Base-by-base conservation (phyloP, 2,888 invertebrate species). In the Cacoxenus indagator region DNA sequence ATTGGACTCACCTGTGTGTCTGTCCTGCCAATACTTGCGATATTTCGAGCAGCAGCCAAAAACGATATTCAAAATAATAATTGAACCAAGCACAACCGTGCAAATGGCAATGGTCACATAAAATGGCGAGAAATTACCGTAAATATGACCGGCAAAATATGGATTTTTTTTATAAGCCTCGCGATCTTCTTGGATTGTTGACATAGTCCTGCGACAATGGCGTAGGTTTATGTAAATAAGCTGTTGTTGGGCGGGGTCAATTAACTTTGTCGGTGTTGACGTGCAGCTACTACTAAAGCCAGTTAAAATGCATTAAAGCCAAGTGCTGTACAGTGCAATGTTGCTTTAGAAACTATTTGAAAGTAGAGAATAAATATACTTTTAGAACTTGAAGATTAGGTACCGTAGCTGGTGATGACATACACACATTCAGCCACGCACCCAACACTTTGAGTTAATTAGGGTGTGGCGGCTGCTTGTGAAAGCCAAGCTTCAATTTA, bases 31-130 rank as follows among this genome's bases (percentile, higher is more conserved):
- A 84, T 96, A 96, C 46, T 90, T 89, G 2, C 92, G 92, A 85
- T 95, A 92, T 76, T 91, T 91, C 0, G 95, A 95, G 85, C 95
- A 94, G 86, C 93, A 96, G 84, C 95, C 95, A 84, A 95, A 91
- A 43, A 93, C 90, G 31, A 95, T 89, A 87, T 96, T 96, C 70
- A 96, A 85, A 73, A 94, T 90, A 72, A 96, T 90, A 70, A 96
- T 88, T 24, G 92, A 89, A 9, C 92, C 90, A 66, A 92, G 91
- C 76, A 96, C 87, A 46, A 95, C 89, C 4, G 95, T 91, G 87
- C 94, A 93, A 85, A 96, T 91, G 27, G 93, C 92, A 73, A 96
- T 93, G 19, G 92, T 91, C 77, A 94, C 92, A 90, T 96, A 96
- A 89, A 96, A 96, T 55, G 93, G 91, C n/a, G 94, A 93, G 85